Evolutionary conservation across 2,113 vertebrate species (phyloP).

Genomic region (Struthidea cinerea): DNA sequence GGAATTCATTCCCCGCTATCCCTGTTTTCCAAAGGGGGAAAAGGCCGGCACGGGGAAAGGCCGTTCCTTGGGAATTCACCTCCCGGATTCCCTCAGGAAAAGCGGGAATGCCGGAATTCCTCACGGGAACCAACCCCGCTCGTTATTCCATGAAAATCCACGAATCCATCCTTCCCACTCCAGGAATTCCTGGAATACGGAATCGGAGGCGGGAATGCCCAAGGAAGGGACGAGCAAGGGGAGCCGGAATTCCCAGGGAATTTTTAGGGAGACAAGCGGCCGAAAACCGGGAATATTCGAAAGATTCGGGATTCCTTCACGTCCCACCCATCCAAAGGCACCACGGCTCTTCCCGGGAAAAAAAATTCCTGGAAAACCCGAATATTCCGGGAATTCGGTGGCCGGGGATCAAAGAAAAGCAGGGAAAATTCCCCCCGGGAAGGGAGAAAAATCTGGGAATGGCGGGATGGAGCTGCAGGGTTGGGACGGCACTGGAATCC

Average conservation of each 20-base stretch:
- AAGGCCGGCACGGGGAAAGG: too few species aligned
- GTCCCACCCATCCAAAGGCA: too few species aligned
- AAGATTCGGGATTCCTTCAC: background rate
- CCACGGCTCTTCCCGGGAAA: background rate
- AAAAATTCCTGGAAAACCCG: background rate
- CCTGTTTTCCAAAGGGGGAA: background rate
- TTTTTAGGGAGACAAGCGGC: background rate
- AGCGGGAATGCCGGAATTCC: background rate
- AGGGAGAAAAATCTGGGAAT: background rate
- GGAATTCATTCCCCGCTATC: background rate
- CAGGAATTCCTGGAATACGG: background rate
- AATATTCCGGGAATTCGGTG: accelerated
- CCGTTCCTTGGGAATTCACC: background rate
- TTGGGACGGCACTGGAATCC: background rate
- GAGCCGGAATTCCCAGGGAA: background rate
- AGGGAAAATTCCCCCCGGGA: background rate
- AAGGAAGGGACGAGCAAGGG: background rate
- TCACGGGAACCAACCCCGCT: background rate
- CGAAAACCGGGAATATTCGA: background rate
- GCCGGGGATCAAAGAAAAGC: background rate
- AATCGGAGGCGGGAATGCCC: background rate
- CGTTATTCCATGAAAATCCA: background rate
- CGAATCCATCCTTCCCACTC: background rate
- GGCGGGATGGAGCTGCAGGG: background rate
- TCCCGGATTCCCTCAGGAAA: background rate